Evolutionary conservation across 2,888 invertebrate species (phyloP), one percentile per base, ranked within the genome.

Genomic region (Andrena bicolor): DNA sequence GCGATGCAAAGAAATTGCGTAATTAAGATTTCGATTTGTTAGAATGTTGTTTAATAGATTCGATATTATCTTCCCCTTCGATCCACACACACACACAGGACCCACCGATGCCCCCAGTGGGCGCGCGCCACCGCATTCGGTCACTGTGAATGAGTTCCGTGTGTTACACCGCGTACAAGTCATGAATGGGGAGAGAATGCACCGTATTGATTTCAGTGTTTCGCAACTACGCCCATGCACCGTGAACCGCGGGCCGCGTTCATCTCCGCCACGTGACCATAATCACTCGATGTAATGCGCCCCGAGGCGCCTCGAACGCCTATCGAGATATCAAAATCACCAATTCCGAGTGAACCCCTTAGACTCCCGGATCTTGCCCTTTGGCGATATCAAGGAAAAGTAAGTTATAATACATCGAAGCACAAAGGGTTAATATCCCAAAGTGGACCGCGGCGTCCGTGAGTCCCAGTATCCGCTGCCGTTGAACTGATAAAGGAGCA

Each of bases 181-280:
- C 80, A 82, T 84, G 82, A 87, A 84, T 87, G 86, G 68, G 49
- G 72, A 80, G 69, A 76, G 82, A 79, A 82, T 76, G 80, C 82
- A 74, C 56, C 64, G 72, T 87, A 87, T 87, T 86, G 87, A 87
- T 87, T 84, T 58, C 80, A 72, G 60, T 71, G 83, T 77, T 78
- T 76, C 84, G 80, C 78, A 85, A 80, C 82, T 87, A 76, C 84
- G 68, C 70, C 74, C 66, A 66, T 75, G 68, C 73, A 56, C 56
- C 76, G 70, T 51, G 66, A 20, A 23, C 58, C 76, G 41, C 48
- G 23, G 69, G 69, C 61, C 72, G 74, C 86, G 79, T 82, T 88
- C 85, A 76, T 82, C 86, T 85, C 78, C 86, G 80, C 83, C 88
- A 83, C 83, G 86, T 86, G 85, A 85, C 80, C 77, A 81, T 81